These are phyloP conservation scores for Paramacrobiotus metropolitanus DNA, from an alignment of 1,140 invertebrate genomes.

Conservation along the genomic window DNA sequence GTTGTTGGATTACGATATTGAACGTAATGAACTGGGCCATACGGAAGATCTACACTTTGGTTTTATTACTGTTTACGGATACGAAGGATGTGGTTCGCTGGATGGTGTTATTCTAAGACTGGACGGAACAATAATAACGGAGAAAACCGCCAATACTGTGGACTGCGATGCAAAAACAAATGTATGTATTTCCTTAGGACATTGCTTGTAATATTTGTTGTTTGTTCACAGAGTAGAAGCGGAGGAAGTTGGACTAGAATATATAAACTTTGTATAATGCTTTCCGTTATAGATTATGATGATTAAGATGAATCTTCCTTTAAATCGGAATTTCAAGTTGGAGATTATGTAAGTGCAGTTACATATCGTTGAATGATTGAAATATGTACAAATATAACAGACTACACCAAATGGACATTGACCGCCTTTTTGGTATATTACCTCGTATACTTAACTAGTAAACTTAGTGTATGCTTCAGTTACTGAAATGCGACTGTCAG, in stretches of 20 bases:
- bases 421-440: no score
- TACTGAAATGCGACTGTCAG: no score
- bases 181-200: not conserved
- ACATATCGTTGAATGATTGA: no score
- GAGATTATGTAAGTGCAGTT: not conserved
- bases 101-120: not conserved
- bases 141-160: not conserved
- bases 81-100: not conserved
- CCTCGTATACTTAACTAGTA: no score
- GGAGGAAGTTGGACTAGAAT: no score
- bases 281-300: not conserved
- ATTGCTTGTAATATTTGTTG: not conserved
- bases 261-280: not conserved
- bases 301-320: not conserved
- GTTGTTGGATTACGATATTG: not conserved
- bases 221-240: no score
- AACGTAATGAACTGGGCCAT: not conserved
- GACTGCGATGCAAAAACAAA: not conserved
- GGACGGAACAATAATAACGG: not conserved
- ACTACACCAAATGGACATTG: no score
- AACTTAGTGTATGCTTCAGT: no score
- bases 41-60: not conserved
- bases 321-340: not conserved
- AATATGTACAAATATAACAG: no score
- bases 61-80: not conserved